A percentile compares a stretch with the other conserved stretches of the same genome.
Conservation (phyloP, 2,888 invertebrate species). For the Rhagium mordax region DNA sequence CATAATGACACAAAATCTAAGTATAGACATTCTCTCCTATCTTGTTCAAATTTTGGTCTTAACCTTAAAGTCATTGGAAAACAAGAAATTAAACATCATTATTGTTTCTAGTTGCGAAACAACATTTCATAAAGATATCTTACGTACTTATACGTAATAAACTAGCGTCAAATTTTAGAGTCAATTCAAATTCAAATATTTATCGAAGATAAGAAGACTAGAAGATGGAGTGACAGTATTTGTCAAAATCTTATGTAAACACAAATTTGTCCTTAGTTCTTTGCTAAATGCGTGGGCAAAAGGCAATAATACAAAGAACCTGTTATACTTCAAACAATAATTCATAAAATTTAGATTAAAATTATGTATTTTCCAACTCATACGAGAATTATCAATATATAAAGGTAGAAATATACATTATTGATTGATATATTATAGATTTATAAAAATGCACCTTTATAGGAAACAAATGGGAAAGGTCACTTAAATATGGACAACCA, state of each 20-base stretch:
- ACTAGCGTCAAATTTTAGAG: background rate
- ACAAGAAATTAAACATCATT: background rate
- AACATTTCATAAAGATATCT: background rate
- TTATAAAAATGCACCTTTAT: background rate
- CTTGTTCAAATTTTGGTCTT: background rate
- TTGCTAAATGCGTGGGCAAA: background rate
- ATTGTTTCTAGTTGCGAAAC: background rate
- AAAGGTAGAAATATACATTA: no score
- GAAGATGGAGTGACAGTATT: background rate
- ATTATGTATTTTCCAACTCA: no score
- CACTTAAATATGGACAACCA: background rate
- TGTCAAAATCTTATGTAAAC: background rate
- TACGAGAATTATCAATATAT: no score
- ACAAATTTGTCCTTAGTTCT: background rate
- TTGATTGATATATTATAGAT: no score
- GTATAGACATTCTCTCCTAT: background rate
- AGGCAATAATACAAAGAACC: background rate
- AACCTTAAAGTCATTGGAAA: background rate
- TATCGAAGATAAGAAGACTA: background rate
- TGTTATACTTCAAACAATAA: no score
- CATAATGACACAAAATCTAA: background rate
- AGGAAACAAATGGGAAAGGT: background rate
- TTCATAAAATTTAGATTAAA: no score
- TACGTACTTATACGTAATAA: background rate
- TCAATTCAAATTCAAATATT: background rate